A percentile compares a stretch with the other conserved stretches of the same genome.
Evolutionary conservation across 1,140 invertebrate genomes (phyloP).

Genomic region (Anastrepha obliqua): DNA sequence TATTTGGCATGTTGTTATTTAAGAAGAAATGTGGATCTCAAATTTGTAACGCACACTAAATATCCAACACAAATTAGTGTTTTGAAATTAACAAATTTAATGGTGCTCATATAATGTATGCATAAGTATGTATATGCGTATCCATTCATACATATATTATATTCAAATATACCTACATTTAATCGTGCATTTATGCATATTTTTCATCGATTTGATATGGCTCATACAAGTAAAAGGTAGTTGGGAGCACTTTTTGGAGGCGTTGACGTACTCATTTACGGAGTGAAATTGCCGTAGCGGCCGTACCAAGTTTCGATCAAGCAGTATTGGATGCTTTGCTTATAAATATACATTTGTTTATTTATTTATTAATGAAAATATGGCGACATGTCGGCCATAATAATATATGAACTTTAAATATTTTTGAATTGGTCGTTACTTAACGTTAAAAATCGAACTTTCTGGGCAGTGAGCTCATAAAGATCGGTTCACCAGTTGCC

Average conservation of each 20-base stretch:
- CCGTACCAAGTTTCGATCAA: conserved; percentile 4
- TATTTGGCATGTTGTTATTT: conserved; percentile 54
- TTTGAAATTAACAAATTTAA: conserved; percentile 51
- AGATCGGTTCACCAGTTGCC: no score
- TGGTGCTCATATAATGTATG: not conserved
- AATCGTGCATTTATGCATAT: no score
- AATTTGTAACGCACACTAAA: conserved; percentile 52
- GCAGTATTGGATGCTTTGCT: not conserved
- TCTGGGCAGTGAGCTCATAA: no score
- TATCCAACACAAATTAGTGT: conserved; percentile 46
- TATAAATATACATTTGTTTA: conserved; percentile 19
- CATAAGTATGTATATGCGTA: not conserved
- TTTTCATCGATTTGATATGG: conserved; percentile 15
- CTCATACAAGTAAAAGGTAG: not conserved
- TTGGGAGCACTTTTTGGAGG: conserved; percentile 11
- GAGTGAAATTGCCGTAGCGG: conserved; percentile 37
- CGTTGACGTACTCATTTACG: conserved; percentile 23
- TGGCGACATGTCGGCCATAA: conserved; percentile 40
- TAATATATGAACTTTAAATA: not conserved
- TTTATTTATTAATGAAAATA: conserved; percentile 22
- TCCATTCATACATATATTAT: not conserved
- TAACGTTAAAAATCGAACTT: not conserved
- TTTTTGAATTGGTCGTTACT: not conserved
- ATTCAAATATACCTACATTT: no score
- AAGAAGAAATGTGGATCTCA: conserved; percentile 38